phyloP scores from a whole-genome alignment of 2,113 vertebrate genomes.

The Saccopteryx bilineata region DNA sequence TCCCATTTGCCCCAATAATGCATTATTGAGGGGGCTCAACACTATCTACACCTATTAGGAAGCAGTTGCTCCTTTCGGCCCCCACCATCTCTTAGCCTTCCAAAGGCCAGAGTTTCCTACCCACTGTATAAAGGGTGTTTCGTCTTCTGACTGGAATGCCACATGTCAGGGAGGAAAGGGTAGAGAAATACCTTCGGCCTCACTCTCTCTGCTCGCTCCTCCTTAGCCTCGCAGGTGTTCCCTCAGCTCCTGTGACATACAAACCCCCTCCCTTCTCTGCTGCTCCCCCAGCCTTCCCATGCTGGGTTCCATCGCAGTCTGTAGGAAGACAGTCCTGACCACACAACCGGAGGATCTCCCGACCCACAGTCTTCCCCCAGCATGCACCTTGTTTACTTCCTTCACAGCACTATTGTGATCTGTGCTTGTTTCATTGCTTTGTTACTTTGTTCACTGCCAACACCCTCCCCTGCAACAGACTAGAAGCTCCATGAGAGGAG shows the following conservation, averaged over 20 bases:
- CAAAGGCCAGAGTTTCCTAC: not conserved
- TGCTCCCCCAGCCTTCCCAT: not conserved
- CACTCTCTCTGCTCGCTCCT: rapidly evolving
- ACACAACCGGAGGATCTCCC: not conserved
- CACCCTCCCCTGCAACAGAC: not conserved
- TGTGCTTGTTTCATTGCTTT: not conserved
- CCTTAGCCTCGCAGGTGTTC: not conserved
- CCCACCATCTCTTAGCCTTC: not conserved
- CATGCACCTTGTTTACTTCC: not conserved
- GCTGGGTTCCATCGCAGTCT: not conserved
- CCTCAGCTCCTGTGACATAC: not conserved
- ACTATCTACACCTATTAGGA: not conserved
- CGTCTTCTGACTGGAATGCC: not conserved
- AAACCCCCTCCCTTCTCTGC: not conserved
- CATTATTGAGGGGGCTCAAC: not conserved
- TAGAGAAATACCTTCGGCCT: not conserved
- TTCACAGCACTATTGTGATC: rapidly evolving
- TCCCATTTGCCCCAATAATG: not conserved
- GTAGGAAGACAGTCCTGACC: not conserved
- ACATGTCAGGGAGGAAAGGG: not conserved
- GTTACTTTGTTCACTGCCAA: not conserved
- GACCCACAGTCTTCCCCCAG: not conserved
- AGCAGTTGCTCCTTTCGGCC: not conserved
- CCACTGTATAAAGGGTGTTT: not conserved
- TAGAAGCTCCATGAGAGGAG: not conserved